Base-by-base conservation (phyloP, 2,888 invertebrate species). In the Dicranocentrus wangi region DNA sequence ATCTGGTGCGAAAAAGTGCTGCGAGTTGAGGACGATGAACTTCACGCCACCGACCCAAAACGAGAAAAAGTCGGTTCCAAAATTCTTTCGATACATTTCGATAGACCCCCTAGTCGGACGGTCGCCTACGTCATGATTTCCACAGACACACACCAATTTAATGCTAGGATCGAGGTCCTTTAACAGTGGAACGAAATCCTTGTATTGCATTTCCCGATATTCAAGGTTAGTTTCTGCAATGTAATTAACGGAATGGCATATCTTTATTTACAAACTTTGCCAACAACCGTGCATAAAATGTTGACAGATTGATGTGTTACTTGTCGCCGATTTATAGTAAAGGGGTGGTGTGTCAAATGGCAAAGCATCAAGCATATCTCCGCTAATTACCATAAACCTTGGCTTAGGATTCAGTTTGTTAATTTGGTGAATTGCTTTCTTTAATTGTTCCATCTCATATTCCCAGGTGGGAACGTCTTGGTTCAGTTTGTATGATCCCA, bases 41-140 rank as follows among this genome's bases (percentile, higher is more conserved):
- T 89, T 88, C 15, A 90, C 88, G 1, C 90, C 90, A 17, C 89
- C 89, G 47, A 88, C 88, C 89, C 89, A 90, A 85, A 91, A 91
- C 0, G 89, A 88, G 85, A 89, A 91, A 84, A 88, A 90, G 85
- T 91, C 91, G 84, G 89, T 89, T 32, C 91, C 90, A 86, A 88
- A 89, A 21, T 87, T 86, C n/a, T 84, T 42, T 15, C 86, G 73
- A 71, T 87, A 88, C 7, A 83, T 72, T 32, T 87, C 82, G 10
- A 91, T 86, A 3, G 89, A 87, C 53, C 88, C 85, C 13, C 75
- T 75, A 0, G 90, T 89, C 5, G 91, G 91, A 3, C 83, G 85
- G 84, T 91, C 88, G 10, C 90, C 90, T 28, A 91, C 87, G 85
- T 91, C 91, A 86, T 91, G 91, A 86, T 91, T 91, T 2, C 91